Evolutionary conservation across 2,888 invertebrate species (phyloP), one percentile per base, ranked within the genome.

Genomic region (Parnassius glacialis): DNA sequence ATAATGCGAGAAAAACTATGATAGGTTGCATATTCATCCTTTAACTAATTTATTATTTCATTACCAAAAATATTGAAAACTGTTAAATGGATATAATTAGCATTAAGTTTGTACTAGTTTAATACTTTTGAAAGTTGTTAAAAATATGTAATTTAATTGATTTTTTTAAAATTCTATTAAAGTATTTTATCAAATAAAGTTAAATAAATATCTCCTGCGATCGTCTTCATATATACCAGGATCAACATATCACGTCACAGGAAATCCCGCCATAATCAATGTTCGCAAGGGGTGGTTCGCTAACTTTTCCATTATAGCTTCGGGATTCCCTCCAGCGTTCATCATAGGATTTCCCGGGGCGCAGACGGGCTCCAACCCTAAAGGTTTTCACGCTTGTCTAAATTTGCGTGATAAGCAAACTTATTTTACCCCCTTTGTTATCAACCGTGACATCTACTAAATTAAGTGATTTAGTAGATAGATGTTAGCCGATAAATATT

Each of bases 321-420:
- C 73, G 85, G 89, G 80, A 85, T 84, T 88, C 83, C 87, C 88
- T 74, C 67, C 72, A 72, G 74, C 69, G 73, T 81, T 83, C 83
- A 85, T 87, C 85, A 85, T 82, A 81, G 89, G 87, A 81, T 83
- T 90, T 89, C 78, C 88, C 89, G 48, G 13, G 9, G 48, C 9
- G 75, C 71, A 73, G 76, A 75, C 76, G 68, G 68, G 61, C 64
- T 70, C 68, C 78, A 41, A 10, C 60, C 60, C 57, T 42, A 25
- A 52, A 50, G 60, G 9, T 12, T 48, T 34, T 16, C 80, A 78
- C 82, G 79, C 80, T 78, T 78, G 84, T 77, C 83, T 78, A 74
- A 43, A 51, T 58, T 62, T 75, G 72, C 72, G 62, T 62, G 62
- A 51, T 58, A 51, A 59, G 13, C 12, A 12, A 9, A 41, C 52